A percentile compares a stretch with the other conserved stretches of the same genome.
phyloP scores from a whole-genome alignment of 2,888 invertebrate genomes.

The Cataglyphis livida region DNA sequence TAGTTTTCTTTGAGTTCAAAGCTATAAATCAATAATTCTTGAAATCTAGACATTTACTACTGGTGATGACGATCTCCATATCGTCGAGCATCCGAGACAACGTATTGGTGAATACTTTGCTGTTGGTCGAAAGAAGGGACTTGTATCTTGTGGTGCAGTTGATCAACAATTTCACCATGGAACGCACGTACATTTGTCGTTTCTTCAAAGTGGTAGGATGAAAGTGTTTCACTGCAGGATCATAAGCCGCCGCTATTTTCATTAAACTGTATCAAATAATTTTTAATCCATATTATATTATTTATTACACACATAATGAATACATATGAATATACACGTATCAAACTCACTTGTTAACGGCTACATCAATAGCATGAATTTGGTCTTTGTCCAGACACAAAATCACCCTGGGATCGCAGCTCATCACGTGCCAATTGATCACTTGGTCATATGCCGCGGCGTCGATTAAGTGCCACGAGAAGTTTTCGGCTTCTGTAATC shows the following conservation, averaged over 20 bases:
- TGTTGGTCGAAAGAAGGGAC: conserved; percentile 85
- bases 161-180: conserved; percentile 88
- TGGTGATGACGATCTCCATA: conserved; percentile 86
- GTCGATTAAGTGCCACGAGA: conserved; percentile 90
- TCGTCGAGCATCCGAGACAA: conserved; percentile 87
- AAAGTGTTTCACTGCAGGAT: conserved; percentile 84
- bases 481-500: conserved; percentile 88
- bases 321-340: conserved; percentile 4
- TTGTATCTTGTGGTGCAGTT: conserved; percentile 87
- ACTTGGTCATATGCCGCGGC: conserved; percentile 88
- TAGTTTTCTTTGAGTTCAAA: not conserved
- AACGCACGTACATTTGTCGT: conserved; percentile 88
- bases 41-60: conserved; percentile 79
- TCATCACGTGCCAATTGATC: conserved; percentile 91
- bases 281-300: conserved; percentile 26
- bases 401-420: conserved; percentile 90
- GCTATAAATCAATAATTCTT: conserved; percentile 26
- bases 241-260: conserved; percentile 88
- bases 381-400: conserved; percentile 84
- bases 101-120: conserved; percentile 86
- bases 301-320: not conserved
- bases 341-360: conserved; percentile 87
- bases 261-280: conserved; percentile 86
- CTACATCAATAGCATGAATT: conserved; percentile 87
- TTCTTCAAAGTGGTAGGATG: conserved; percentile 87